Evolutionary conservation across 30 jellyfish, hydroid and myxozoan genomes (phyloP).

Genomic region (Haliclystus octoradiatus): DNA sequence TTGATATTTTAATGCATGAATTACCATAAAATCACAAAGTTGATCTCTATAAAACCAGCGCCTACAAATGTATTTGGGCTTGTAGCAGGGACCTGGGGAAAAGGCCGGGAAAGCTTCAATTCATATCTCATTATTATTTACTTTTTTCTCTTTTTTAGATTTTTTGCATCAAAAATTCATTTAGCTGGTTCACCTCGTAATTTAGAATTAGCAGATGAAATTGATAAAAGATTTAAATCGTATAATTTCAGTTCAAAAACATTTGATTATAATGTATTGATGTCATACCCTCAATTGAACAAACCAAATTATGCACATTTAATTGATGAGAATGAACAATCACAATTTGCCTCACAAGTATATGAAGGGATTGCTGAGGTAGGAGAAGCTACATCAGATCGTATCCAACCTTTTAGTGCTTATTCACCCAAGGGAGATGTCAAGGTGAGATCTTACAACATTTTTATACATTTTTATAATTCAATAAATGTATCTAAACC

Average conservation of each 20-base stretch:
- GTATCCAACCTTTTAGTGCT: slow-evolving; percentile 76
- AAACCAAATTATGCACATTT: slow-evolving; percentile 56
- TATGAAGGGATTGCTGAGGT: slow-evolving; percentile 45
- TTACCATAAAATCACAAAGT: too few relatives aligned
- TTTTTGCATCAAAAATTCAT: slow-evolving; percentile 63
- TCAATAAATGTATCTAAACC: too few relatives aligned
- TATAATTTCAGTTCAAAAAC: slow-evolving; percentile 57
- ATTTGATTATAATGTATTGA: slow-evolving; percentile 40
- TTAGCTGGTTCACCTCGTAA: slow-evolving; percentile 66
- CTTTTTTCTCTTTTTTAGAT: slow-evolving; percentile 18
- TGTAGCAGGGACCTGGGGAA: too few relatives aligned
- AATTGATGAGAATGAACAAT: slow-evolving; percentile 22
- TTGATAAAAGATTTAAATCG: slow-evolving; percentile 41
- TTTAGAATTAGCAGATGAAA: slow-evolving; percentile 56
- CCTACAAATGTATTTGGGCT: too few relatives aligned
- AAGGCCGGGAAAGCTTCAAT: too few relatives aligned
- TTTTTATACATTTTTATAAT: too few relatives aligned
- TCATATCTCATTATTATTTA: too few relatives aligned
- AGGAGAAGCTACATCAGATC: slow-evolving; percentile 28
- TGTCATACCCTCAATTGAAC: slow-evolving; percentile 51
- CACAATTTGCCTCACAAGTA: slow-evolving; percentile 39
- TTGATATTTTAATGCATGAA: too few relatives aligned
- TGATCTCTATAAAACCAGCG: too few relatives aligned
- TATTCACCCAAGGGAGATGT: slow-evolving; percentile 60
- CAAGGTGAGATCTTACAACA: too few relatives aligned